Conservation (phyloP, 2,888 invertebrate genomes). For the Cephus sareptanus region DNA sequence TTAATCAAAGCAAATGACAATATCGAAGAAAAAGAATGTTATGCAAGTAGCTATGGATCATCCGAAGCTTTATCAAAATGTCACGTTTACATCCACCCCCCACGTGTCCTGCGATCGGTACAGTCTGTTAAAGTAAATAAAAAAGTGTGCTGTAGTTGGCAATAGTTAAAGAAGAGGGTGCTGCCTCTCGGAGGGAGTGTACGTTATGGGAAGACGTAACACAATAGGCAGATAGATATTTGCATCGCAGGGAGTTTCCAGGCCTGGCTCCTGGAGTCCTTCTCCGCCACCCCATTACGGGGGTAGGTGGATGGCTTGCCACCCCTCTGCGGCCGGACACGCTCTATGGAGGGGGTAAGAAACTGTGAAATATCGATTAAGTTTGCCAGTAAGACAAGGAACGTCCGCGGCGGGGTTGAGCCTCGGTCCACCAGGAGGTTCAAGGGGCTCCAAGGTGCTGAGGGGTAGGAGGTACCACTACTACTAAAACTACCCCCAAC, state of each 20-base stretch:
- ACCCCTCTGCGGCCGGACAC: constrained; percentile 57
- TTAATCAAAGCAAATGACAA: background rate
- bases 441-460: constrained; percentile 23
- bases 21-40: background rate
- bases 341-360: constrained; percentile 61
- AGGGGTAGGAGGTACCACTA: background rate
- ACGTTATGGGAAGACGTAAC: constrained; percentile 59
- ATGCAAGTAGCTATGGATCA: background rate
- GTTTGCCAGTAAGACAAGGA: constrained; percentile 67
- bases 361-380: constrained; percentile 67
- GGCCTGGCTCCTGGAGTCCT: background rate
- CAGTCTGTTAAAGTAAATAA: constrained; percentile 9
- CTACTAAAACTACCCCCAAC: background rate
- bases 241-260: constrained; percentile 50
- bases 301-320: constrained; percentile 1
- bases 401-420: constrained; percentile 59
- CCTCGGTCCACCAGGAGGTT: constrained; percentile 21
- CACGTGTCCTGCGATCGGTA: background rate
- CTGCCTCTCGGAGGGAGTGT: constrained; percentile 31
- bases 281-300: constrained; percentile 1
- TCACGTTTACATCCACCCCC: background rate
- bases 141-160: constrained; percentile 5
- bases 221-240: constrained; percentile 62
- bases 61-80: background rate
- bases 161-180: constrained; percentile 11